These are phyloP conservation scores for Corapipo altera DNA, from an alignment of 2,113 vertebrate genomes.

Conservation along the genomic window DNA sequence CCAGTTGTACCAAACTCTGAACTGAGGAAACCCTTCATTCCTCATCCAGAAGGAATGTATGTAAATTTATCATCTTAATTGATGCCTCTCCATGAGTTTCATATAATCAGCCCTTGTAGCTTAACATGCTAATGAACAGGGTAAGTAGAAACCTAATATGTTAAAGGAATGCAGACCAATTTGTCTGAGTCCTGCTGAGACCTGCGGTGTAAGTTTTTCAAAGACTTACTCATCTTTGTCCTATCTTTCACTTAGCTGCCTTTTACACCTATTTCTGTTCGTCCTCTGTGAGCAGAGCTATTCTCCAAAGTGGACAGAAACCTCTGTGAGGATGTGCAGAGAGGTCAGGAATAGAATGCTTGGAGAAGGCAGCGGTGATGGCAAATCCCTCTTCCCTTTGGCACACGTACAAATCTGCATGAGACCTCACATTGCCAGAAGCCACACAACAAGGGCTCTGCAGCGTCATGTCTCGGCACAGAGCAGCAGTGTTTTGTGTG, in stretches of 20 bases:
- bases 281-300: rapidly evolving
- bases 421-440: rapidly evolving
- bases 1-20: conserved; percentile 30
- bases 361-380: neutral
- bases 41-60: conserved; percentile 44
- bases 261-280: neutral
- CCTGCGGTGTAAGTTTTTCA: neutral
- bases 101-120: conserved; percentile 38
- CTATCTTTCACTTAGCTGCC: neutral
- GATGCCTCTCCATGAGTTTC: conserved; percentile 40
- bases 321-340: neutral
- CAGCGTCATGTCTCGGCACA: rapidly evolving
- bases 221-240: neutral
- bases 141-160: conserved; percentile 27
- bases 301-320: neutral
- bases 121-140: conserved; percentile 36
- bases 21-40: neutral
- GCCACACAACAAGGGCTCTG: neutral
- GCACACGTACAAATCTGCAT: rapidly evolving
- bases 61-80: conserved; percentile 52
- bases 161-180: conserved; percentile 50
- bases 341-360: neutral
- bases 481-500: neutral
- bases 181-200: conserved; percentile 52
- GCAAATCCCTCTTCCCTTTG: neutral